Base-by-base conservation (phyloP, 2,888 invertebrate species). In the Stenodera caucasica region DNA sequence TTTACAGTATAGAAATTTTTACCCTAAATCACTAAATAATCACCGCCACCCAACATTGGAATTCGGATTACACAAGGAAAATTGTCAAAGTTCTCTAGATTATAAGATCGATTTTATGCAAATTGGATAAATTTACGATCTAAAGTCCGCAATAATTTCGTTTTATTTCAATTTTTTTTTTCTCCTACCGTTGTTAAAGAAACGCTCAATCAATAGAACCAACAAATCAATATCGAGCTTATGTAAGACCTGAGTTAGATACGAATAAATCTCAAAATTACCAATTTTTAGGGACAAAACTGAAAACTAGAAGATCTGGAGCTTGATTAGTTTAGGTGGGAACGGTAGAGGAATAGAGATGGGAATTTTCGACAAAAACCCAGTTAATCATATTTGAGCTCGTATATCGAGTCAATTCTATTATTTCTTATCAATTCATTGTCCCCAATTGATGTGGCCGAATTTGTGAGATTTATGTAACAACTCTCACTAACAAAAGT, bases 71-170 rank as follows among this genome's bases (percentile, higher is more conserved):
- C 15, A 45, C 2, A 18, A 21, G 15, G 35, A 35, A 35, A 14
- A 35, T 35, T 35, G 35, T 35, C n/a, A n/a, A 45, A 45, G 21
- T 40, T 18, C 2, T 18, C 40, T 21, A 21, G 21, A 45, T 45
- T 45, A 45, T 21, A 21, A 45, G 12, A 45, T 45, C 21, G 45
- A 45, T 45, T 45, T 45, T 45, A 45, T 45, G 45, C 4, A 45
- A 45, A 45, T 45, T 45, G 12, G 45, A 21, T 21, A 4, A 15
- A 45, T 45, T 45, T 45, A 45, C 21, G 45, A 45, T 7, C 14
- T 35, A 35, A 14, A 35, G 11, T 35, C 37, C 1, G 37, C 37
- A 37, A 37, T 37, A 15, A 37, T 15, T n/a, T 15, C 2, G 37
- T 37, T 37, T 15, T 8, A 2, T 14, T 35, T 2, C 14, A 12